phyloP scores from a whole-genome alignment of 2,113 vertebrate genomes.

The Tympanuchus pallidicinctus region DNA sequence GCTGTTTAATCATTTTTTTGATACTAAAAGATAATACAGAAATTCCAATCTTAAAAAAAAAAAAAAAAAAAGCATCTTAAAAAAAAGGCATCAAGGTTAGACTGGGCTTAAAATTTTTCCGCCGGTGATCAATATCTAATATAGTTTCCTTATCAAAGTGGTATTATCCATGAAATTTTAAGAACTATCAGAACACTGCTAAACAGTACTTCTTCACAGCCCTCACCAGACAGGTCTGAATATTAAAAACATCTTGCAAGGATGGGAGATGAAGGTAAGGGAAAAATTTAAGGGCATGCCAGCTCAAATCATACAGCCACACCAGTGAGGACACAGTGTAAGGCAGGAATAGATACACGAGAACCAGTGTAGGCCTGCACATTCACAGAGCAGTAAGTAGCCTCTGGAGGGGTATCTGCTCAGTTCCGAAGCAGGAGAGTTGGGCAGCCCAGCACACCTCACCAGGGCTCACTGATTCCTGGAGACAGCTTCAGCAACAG shows the following conservation, averaged over 20 bases:
- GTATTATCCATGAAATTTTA: neutral
- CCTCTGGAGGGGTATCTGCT: neutral
- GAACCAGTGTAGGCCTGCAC: neutral
- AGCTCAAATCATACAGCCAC: neutral
- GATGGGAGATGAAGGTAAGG: neutral
- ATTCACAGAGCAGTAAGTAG: slow-evolving; percentile 17
- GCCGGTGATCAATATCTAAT: neutral
- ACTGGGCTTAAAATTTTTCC: neutral
- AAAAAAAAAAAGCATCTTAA: neutral
- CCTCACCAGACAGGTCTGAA: neutral
- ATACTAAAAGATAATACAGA: neutral
- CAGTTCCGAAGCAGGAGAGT: neutral
- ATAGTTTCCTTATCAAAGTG: neutral
- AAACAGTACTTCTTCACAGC: neutral
- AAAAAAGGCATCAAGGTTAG: neutral
- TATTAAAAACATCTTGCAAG: neutral
- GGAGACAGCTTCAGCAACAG: neutral
- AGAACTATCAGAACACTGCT: neutral
- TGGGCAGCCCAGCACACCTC: neutral
- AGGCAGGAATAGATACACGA: neutral
- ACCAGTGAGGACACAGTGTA: accelerated
- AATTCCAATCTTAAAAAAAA: neutral
- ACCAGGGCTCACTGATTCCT: slow-evolving; percentile 7
- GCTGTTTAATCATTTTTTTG: neutral
- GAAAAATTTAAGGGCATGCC: neutral